These are phyloP conservation scores for Endotricha flammealis DNA, from an alignment of 2,888 invertebrate species.

Conservation along the genomic window DNA sequence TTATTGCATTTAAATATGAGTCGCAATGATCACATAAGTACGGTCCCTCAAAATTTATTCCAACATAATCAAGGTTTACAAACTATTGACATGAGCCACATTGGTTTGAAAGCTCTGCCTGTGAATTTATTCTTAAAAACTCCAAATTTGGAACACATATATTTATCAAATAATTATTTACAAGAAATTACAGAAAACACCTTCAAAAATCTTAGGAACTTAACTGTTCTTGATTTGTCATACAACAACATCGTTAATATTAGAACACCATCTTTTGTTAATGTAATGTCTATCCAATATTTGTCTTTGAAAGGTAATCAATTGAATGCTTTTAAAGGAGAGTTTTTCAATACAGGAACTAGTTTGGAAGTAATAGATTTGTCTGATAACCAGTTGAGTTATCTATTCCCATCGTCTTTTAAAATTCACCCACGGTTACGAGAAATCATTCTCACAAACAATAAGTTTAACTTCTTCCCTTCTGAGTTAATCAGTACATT, in stretches of 20 bases:
- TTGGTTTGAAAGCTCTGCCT: conserved; percentile 85
- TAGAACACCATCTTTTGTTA: conserved; percentile 86
- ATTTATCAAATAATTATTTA: conserved; percentile 84
- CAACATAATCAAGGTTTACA: conserved; percentile 83
- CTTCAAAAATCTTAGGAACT: conserved; percentile 86
- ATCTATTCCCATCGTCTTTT: conserved; percentile 91
- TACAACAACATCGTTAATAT: conserved; percentile 88
- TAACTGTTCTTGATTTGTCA: conserved; percentile 86
- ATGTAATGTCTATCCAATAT: conserved; percentile 84
- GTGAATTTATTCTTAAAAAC: conserved; percentile 84
- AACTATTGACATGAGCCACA: conserved; percentile 85
- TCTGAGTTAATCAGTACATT: conserved; percentile 89
- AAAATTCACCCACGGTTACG: conserved; percentile 88
- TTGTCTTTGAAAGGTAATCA: conserved; percentile 87
- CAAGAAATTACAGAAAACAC: conserved; percentile 87
- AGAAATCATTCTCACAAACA: conserved; percentile 83
- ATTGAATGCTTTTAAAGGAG: conserved; percentile 88
- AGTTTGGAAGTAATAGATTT: conserved; percentile 89
- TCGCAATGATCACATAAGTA: conserved; percentile 82
- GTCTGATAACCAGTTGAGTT: conserved; percentile 87
- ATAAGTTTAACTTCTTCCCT: conserved; percentile 91
- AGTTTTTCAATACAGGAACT: conserved; percentile 90
- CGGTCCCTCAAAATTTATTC: conserved; percentile 82
- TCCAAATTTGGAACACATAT: conserved; percentile 81
- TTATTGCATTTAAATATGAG: conserved; percentile 87